These are phyloP conservation scores for Plutella xylostella DNA, from an alignment of 2,888 invertebrate species.

Conservation along the genomic window DNA sequence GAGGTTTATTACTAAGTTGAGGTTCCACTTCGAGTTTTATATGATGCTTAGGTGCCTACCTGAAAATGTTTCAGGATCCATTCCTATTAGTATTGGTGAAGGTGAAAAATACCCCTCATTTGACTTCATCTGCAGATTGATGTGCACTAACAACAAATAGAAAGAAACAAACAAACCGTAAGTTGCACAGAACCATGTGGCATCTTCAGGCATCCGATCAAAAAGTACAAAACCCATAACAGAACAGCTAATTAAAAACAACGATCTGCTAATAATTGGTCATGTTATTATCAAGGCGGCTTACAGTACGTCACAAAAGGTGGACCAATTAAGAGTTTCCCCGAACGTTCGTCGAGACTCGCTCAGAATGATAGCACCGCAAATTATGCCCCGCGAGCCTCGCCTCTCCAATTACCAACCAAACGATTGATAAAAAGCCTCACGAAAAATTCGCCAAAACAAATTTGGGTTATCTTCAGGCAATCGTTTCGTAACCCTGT, in stretches of 20 bases:
- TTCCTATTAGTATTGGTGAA: no score
- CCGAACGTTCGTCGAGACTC: slow-evolving; percentile 58
- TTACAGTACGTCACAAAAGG: slow-evolving; percentile 62
- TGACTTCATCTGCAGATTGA: no score
- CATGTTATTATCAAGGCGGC: slow-evolving; percentile 61
- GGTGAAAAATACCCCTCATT: no score
- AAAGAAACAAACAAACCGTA: no score
- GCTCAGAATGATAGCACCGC: slow-evolving; percentile 64
- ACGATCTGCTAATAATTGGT: slow-evolving; percentile 60
- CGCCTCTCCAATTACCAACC: slow-evolving; percentile 56
- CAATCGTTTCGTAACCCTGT: slow-evolving; percentile 26
- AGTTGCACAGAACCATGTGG: no score
- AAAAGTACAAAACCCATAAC: slow-evolving; percentile 27
- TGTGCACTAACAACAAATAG: no score
- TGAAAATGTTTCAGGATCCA: no score
- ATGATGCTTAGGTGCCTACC: no score
- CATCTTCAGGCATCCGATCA: slow-evolving; percentile 4
- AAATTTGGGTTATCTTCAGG: slow-evolving; percentile 53
- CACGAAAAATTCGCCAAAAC: slow-evolving; percentile 46
- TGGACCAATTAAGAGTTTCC: slow-evolving; percentile 67
- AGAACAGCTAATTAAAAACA: slow-evolving; percentile 53
- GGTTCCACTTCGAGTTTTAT: no score
- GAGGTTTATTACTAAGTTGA: no score
- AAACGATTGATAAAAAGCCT: slow-evolving; percentile 54
- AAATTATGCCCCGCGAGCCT: slow-evolving; percentile 53